phyloP scores from a whole-genome alignment of 64 coral and sea anemone genomes.

The Stichodactyla helianthus region DNA sequence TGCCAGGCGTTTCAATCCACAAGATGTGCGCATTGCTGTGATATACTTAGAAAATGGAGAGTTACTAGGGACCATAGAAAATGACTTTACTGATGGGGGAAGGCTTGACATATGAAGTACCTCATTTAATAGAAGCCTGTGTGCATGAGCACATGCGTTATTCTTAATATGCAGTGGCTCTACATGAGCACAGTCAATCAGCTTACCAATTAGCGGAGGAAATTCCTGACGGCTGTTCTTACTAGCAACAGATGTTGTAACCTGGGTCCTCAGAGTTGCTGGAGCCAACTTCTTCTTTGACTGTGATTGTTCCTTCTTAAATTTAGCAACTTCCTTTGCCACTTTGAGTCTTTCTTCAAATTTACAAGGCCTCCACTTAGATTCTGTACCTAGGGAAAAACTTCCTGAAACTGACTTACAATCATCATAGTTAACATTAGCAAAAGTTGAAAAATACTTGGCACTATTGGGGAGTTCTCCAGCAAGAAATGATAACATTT shows the following conservation, averaged over 20 bases:
- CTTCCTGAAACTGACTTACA: slow-evolving; percentile 5
- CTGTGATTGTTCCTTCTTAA: slow-evolving; percentile 8
- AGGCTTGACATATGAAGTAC: slow-evolving; percentile 29
- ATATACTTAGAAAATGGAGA: slow-evolving; percentile 24
- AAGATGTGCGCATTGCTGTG: background rate
- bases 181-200: slow-evolving; percentile 33
- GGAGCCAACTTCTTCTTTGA: slow-evolving; percentile 25
- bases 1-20: background rate
- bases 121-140: background rate
- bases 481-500: slow-evolving; percentile 45
- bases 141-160: slow-evolving; percentile 39
- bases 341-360: background rate
- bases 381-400: background rate
- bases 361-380: slow-evolving; percentile 19
- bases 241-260: slow-evolving; percentile 22
- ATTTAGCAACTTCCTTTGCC: background rate
- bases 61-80: background rate
- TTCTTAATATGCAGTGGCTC: slow-evolving; percentile 36
- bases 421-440: slow-evolving; percentile 32
- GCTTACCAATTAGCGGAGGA: background rate
- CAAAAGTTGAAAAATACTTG: slow-evolving; percentile 31
- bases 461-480: slow-evolving; percentile 33
- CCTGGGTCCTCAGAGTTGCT: slow-evolving; percentile 1
- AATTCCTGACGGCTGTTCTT: slow-evolving; percentile 32
- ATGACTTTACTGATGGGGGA: background rate